These are phyloP conservation scores for Diploptera punctata DNA, from an alignment of 2,888 invertebrate genomes.

Conservation along the genomic window DNA sequence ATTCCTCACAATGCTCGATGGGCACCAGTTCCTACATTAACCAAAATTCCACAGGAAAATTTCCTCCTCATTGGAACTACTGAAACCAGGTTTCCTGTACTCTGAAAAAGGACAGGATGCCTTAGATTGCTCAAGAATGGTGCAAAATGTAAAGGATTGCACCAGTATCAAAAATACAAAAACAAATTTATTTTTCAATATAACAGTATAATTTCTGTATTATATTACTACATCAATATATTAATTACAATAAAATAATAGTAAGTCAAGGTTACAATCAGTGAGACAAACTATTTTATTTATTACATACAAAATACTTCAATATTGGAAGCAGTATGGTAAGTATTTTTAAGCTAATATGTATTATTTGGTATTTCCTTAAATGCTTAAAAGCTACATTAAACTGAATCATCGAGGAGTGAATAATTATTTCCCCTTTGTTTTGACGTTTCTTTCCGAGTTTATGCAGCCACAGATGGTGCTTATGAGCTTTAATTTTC, in stretches of 20 bases:
- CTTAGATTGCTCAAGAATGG: too few species aligned
- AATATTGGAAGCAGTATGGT: constrained; percentile 9
- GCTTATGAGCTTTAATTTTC: too few species aligned
- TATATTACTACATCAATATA: constrained; percentile 10
- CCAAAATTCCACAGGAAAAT: too few species aligned
- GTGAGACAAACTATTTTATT: neutral
- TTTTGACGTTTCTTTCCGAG: too few species aligned
- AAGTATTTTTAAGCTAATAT: constrained; percentile 25
- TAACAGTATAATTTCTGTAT: too few species aligned
- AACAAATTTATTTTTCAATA: neutral
- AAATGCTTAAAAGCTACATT: neutral
- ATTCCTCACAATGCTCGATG: too few species aligned
- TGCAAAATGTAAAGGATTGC: constrained; percentile 30
- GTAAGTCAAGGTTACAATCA: constrained; percentile 7
- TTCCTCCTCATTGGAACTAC: too few species aligned
- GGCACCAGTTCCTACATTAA: too few species aligned
- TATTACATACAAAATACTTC: constrained; percentile 31
- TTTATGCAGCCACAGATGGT: too few species aligned
- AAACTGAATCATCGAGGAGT: neutral
- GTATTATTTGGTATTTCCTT: constrained; percentile 23
- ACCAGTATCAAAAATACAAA: constrained; percentile 12
- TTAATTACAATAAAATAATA: constrained; percentile 26
- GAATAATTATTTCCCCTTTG: too few species aligned
- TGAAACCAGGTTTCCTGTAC: too few species aligned
- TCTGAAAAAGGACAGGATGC: too few species aligned